Base-by-base conservation (phyloP, 2,113 vertebrate genomes). In the Ancistrus triradiatus region DNA sequence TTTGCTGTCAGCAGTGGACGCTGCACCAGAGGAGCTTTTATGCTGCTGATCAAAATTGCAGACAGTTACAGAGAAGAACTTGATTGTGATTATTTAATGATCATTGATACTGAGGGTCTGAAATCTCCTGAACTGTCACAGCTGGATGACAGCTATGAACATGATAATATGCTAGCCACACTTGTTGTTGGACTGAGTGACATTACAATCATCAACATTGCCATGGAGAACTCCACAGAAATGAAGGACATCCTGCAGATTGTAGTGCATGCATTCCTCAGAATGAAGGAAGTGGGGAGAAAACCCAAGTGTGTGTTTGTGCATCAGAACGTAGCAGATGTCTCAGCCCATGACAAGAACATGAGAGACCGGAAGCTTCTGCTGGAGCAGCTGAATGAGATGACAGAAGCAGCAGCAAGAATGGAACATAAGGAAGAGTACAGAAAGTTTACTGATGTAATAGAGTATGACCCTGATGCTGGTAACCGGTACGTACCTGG, bases 151-250 rank as follows among this genome's bases (percentile, higher is more conserved):
- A 80, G 80, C 31, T 3, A 31, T 31, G 27, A 3, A 31, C 27
- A 31, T 31, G 27, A 31, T 7, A 31, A 31, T 31, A 7, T 4
- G 46, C 74, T 90, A 25, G 88, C 89, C 37, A 88, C 88, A 0
- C 56, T 90, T 35, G 85, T 89, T 1, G 71, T 90, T 25, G 89
- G 87, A 8, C 49, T 90, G 46, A 89, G 88, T 70, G 85, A 90
- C 0, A 59, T 91, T 56, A 83, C 82, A 0, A 83, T 92, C 19
- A 77, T 91, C 1, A 90, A 90, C 25, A 58, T 90, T 55, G 59
- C 80, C 21, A 83, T 81, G 76, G 80, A 83, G 51, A 81, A 80
- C 51, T 66, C 68, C 14, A 44, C 59, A 8, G 78, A 83, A 31
- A 84, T 84, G 80, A 83, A 78, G 10, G 80, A 84, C 38, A 78